Conservation (phyloP, 2,797 vertebrate genomes). For the Poeciliopsis infans region DNA sequence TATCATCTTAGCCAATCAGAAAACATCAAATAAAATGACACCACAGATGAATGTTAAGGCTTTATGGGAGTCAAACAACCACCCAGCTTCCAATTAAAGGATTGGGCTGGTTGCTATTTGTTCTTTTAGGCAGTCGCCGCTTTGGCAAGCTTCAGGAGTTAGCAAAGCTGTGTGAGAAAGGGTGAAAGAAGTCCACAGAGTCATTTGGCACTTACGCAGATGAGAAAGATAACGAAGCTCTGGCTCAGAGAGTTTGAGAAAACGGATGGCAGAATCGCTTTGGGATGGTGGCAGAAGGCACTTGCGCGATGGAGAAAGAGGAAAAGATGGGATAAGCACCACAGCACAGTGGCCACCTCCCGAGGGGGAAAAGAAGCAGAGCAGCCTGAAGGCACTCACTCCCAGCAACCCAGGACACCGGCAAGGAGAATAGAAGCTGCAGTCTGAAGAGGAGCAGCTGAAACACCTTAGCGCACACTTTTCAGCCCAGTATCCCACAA, state of each 20-base stretch:
- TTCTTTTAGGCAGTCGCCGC: conserved; percentile 18
- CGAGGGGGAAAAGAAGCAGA: conserved; percentile 74
- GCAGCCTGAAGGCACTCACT: conserved; percentile 77
- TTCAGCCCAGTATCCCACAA: neutral
- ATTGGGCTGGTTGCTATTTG: conserved; percentile 50
- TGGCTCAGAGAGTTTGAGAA: conserved; percentile 57
- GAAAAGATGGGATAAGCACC: conserved; percentile 64
- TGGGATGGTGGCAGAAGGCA: conserved; percentile 64
- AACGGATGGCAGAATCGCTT: conserved; percentile 64
- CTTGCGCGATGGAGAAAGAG: conserved; percentile 66
- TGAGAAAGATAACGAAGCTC: conserved; percentile 58
- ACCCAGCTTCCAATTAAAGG: conserved; percentile 66
- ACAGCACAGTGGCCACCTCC: conserved; percentile 67
- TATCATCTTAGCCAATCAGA: conserved; percentile 76
- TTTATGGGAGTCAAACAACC: conserved; percentile 53
- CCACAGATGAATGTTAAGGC: conserved; percentile 62
- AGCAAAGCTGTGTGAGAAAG: conserved; percentile 79
- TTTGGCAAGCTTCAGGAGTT: conserved; percentile 79
- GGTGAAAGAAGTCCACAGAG: conserved; percentile 52
- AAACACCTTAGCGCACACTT: conserved; percentile 40
- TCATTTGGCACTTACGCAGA: conserved; percentile 63
- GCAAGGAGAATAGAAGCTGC: conserved; percentile 57
- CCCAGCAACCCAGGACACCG: conserved; percentile 81
- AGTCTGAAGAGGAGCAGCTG: conserved; percentile 55
- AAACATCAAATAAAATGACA: conserved; percentile 63